Percentiles rank a stretch among this genome's conserved stretches.
Evolutionary conservation across 2,113 vertebrate genomes (phyloP).

Genomic region (Rhadina sibilatrix): DNA sequence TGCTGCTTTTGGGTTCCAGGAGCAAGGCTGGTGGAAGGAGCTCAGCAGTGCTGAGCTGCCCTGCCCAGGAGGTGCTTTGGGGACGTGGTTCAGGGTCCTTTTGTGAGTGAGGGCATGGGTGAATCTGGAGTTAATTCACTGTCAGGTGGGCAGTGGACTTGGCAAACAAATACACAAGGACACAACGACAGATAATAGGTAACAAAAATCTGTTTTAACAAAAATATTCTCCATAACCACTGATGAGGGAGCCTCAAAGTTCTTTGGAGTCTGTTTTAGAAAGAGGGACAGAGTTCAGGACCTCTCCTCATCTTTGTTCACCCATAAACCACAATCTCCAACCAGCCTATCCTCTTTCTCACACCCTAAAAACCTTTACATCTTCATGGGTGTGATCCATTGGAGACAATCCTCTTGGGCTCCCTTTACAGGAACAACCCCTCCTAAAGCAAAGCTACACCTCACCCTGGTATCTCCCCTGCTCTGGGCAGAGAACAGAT

Average conservation of each 20-base stretch:
- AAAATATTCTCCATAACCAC: not conserved
- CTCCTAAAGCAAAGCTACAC: not conserved
- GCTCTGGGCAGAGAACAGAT: not conserved
- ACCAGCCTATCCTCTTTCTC: not conserved
- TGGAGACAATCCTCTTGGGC: not conserved
- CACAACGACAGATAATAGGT: not conserved
- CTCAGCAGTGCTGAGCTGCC: not conserved
- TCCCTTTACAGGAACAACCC: not conserved
- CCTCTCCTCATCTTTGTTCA: not conserved
- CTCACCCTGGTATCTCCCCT: not conserved
- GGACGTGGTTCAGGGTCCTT: not conserved
- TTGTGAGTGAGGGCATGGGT: not conserved
- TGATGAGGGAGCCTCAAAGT: not conserved
- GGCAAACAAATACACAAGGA: not conserved
- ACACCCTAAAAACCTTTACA: not conserved
- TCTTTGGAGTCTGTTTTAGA: not conserved
- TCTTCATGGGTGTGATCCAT: not conserved
- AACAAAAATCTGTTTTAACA: not conserved
- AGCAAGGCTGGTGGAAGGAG: not conserved
- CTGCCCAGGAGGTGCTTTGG: not conserved
- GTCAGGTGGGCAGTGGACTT: not conserved
- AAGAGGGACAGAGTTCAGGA: not conserved
- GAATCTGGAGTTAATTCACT: not conserved
- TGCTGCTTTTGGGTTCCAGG: not conserved
- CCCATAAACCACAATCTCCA: not conserved